Base-by-base conservation (phyloP, 2,113 vertebrate genomes). In the Passer montanus region DNA sequence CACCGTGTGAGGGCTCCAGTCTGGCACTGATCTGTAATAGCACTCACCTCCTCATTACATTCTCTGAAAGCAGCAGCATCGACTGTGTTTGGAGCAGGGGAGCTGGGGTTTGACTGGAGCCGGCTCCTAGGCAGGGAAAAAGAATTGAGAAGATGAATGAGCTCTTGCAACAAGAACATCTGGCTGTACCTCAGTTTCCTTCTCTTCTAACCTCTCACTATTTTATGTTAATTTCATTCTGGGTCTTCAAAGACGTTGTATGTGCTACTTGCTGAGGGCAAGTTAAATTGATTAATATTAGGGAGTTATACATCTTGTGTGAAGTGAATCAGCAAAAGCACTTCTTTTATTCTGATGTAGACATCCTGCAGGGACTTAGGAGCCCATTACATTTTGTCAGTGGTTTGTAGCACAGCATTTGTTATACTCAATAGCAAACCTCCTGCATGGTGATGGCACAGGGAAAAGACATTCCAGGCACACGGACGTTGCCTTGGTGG, bases 161-260 rank as follows among this genome's bases (percentile, higher is more conserved):
- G 68, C 47, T 74, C 86, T 78, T 93, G 80, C 66, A 72, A 43
- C 56, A 55, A 55, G 82, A 92, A 82, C 60, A 63, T 93, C 89
- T 95, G 89, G 76, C 80, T 69, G 11, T 73, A 12, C 64, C 91
- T 96, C 85, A 66, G 72, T 76, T 97, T 85, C 92, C 85, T 86
- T 87, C 77, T 79, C 76, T 86, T 89, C 77, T 87, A 62, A 92
- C 89, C 49, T 88, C 93, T 84, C 47, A 39, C 69, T 91, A 6
- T 50, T 86, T 66, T 53, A 74, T 18, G 37, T 80, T 92, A 35
- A 33, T 86, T 88, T 92, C 79, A 92, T 55, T 31, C 60, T 58
- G 82, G 68, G 35, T 80, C 72, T 93, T 80, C 68, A 84, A 63
- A 90, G 69, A 26, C 47, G 12, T 9, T 80, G 26, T 44, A 7